A percentile compares a stretch with the other conserved stretches of the same genome.
phyloP scores from a whole-genome alignment of 2,797 vertebrate species.

The Sebastes reedi region DNA sequence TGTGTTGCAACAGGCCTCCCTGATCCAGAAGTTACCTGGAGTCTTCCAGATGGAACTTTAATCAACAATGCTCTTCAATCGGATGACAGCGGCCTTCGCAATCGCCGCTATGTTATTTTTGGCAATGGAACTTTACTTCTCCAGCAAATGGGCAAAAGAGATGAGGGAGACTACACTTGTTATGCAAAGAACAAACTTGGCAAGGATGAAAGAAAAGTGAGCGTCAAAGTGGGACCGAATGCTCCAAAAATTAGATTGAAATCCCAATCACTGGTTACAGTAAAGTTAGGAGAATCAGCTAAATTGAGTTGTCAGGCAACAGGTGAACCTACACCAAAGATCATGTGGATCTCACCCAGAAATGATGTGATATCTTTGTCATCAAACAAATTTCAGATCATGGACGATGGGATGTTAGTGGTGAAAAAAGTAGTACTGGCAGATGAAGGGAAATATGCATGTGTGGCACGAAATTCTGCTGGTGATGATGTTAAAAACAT shows the following conservation, averaged over 20 bases:
- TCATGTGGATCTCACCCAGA: slow-evolving; percentile 82
- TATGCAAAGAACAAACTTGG: slow-evolving; percentile 84
- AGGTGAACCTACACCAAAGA: slow-evolving; percentile 76
- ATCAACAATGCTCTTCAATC: slow-evolving; percentile 85
- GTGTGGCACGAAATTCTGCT: slow-evolving; percentile 78
- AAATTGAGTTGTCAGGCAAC: slow-evolving; percentile 78
- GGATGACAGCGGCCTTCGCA: slow-evolving; percentile 79
- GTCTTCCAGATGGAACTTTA: slow-evolving; percentile 85
- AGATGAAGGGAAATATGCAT: slow-evolving; percentile 83
- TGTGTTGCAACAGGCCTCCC: slow-evolving; percentile 85
- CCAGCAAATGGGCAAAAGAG: slow-evolving; percentile 81
- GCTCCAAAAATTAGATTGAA: slow-evolving; percentile 72
- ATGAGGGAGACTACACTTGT: slow-evolving; percentile 87
- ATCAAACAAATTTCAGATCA: slow-evolving; percentile 73
- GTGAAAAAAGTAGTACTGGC: slow-evolving; percentile 75
- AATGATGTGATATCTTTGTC: slow-evolving; percentile 73
- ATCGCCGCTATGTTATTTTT: slow-evolving; percentile 82
- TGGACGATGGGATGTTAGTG: slow-evolving; percentile 73
- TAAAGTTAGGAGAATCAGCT: slow-evolving; percentile 71
- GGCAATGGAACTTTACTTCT: slow-evolving; percentile 85
- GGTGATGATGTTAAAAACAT: slow-evolving; percentile 82
- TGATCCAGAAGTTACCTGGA: slow-evolving; percentile 86
- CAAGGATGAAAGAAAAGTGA: slow-evolving; percentile 84
- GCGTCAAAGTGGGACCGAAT: slow-evolving; percentile 75
- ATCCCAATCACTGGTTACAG: slow-evolving; percentile 62